Evolutionary conservation across 1,140 invertebrate genomes (phyloP).

Genomic region (Eciton burchellii): DNA sequence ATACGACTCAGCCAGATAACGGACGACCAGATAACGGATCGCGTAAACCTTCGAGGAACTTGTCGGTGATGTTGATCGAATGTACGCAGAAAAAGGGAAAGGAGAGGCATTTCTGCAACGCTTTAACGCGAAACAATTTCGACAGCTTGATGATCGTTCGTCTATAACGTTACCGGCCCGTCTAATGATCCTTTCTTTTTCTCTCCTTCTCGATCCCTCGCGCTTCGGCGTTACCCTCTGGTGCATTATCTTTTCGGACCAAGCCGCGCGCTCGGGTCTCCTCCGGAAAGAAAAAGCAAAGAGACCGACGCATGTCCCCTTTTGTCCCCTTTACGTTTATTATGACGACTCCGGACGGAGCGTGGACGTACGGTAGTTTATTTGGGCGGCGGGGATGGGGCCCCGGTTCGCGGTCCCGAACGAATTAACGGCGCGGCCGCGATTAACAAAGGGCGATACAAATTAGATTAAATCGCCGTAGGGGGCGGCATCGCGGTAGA

Average conservation of each 20-base stretch:
- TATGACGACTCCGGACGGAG: constrained; percentile 69
- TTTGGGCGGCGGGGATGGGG: constrained; percentile 73
- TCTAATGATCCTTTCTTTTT: constrained; percentile 10
- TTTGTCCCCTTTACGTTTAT: constrained; percentile 68
- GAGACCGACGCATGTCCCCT: constrained; percentile 35
- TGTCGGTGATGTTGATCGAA: neutral
- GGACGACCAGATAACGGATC: neutral
- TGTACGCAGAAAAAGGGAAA: neutral
- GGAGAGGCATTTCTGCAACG: neutral
- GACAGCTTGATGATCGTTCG: constrained; percentile 26
- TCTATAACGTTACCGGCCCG: neutral
- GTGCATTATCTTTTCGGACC: constrained; percentile 37
- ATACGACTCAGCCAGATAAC: neutral
- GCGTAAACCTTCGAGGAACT: neutral
- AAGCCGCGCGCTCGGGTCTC: constrained; percentile 19
- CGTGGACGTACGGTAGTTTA: constrained; percentile 80
- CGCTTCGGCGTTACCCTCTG: constrained; percentile 11
- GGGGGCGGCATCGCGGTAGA: constrained; percentile 82
- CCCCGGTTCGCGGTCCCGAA: constrained; percentile 74
- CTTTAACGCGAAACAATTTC: neutral
- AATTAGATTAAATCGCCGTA: constrained; percentile 85
- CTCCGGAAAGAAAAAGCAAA: neutral
- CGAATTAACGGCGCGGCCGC: constrained; percentile 81
- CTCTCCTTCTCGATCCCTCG: neutral
- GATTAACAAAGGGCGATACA: constrained; percentile 85